A percentile compares a stretch with the other conserved stretches of the same genome.
Evolutionary conservation across 2,113 vertebrate genomes (phyloP).

Genomic region (Nothocercus nigrocapillus): DNA sequence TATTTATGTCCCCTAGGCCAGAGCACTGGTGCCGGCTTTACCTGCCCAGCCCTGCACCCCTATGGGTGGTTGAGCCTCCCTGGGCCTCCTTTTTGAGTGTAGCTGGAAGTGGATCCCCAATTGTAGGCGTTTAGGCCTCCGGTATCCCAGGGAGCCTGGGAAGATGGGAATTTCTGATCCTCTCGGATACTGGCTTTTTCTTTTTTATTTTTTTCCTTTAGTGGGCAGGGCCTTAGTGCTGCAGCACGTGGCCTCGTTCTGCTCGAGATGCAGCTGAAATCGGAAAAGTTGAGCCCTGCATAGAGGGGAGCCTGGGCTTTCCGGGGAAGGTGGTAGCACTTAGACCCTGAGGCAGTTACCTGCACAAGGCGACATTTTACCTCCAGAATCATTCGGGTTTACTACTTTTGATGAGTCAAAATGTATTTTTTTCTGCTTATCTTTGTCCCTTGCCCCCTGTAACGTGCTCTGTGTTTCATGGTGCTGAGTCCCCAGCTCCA

Average conservation of each 20-base stretch:
- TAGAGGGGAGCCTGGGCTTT: neutral
- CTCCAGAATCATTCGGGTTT: neutral
- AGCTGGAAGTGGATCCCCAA: neutral
- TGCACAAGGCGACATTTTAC: neutral
- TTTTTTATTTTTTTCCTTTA: rapidly evolving
- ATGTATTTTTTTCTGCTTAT: neutral
- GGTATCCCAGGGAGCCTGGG: neutral
- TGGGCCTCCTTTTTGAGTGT: neutral
- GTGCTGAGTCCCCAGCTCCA: neutral
- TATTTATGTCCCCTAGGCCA: neutral
- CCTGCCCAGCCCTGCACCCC: neutral
- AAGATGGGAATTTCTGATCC: neutral
- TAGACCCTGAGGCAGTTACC: neutral
- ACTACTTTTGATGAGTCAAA: neutral
- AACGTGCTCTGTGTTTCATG: neutral
- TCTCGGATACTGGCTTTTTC: neutral
- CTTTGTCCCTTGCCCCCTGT: neutral
- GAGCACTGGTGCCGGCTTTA: no score
- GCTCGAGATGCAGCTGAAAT: constrained; percentile 19
- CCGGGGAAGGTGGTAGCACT: neutral
- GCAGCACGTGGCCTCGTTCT: neutral
- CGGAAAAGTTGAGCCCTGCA: neutral
- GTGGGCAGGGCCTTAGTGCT: neutral
- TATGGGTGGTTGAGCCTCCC: neutral
- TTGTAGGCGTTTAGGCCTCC: neutral